Base-by-base conservation (phyloP, 2,888 invertebrate species). In the Oscheius sp. region DNA sequence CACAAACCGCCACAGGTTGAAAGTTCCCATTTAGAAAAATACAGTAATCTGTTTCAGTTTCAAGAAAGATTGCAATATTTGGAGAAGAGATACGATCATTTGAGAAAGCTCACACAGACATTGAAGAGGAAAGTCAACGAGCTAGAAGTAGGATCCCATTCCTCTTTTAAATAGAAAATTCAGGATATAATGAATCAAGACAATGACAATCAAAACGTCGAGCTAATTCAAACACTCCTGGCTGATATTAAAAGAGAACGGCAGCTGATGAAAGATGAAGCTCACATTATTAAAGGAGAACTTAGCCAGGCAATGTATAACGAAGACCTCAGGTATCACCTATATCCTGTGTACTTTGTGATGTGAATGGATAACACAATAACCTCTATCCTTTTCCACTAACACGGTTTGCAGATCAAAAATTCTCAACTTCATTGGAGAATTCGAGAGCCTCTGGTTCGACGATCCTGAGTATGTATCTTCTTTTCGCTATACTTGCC, bases 381-480 rank as follows among this genome's bases (percentile, higher is more conserved):
- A 35, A 35, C 35, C 12, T 27, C 41, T 7, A 58, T 45, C 56
- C 43, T 9, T 49, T 46, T 64, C 18, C 61, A 61, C 61, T 61
- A 69, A 69, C 66, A 61, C 52, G n/a, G 12, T 63, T 61, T 66
- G 13, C 59, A 80, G 80, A 58, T 78, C 80, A 43, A 80, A 80
- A 73, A 80, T 80, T 55, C 77, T 80, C 59, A 80, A 80, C 78
- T 80, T 80, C 73, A 78, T 80, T 72, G 76, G 76, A 58, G 78
- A 80, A 72, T 80, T 80, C 70, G 80, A 80, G 68, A 73, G 74
- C 71, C 78, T 76, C 69, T 80, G 80, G 80, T 78, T 76, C 69
- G 80, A 80, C 76, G 78, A 80, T 35, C 35, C 35, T 53, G 76
- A 78, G 80, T 80, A 77, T 61, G 80, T 78, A 66, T 66, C 18